Percentiles rank a stretch among this genome's conserved stretches.
Conservation (phyloP, 2,888 invertebrate genomes). For the Drosophila tripunctata region DNA sequence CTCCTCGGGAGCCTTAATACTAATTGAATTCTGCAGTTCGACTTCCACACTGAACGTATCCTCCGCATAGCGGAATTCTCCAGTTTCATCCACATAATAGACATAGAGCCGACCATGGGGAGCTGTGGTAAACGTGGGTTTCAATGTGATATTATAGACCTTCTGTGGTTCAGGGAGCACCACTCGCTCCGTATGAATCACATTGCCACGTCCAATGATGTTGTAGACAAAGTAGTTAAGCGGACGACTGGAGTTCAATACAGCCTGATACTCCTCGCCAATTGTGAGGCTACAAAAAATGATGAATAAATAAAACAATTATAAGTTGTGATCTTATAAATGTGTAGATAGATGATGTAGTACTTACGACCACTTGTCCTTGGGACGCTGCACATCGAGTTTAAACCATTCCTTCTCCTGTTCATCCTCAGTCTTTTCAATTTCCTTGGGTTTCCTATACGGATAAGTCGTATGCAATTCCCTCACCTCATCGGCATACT, state of each 20-base stretch:
- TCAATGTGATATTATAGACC: constrained; percentile 87
- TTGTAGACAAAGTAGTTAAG: constrained; percentile 90
- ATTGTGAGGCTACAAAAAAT: constrained; percentile 85
- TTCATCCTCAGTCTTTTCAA: constrained; percentile 42
- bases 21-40: constrained; percentile 87
- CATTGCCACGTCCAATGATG: constrained; percentile 93
- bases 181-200: constrained; percentile 90
- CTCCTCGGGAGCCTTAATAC: constrained; percentile 88
- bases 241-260: constrained; percentile 90
- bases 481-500: constrained; percentile 67
- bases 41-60: constrained; percentile 91
- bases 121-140: constrained; percentile 90
- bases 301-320: background rate
- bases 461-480: constrained; percentile 67
- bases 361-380: constrained; percentile 59
- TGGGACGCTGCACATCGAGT: constrained; percentile 45
- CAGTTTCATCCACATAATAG: constrained; percentile 90
- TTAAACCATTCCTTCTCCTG: constrained; percentile 70
- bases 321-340: too few relatives aligned
- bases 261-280: constrained; percentile 89
- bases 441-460: constrained; percentile 70
- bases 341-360: background rate
- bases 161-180: constrained; percentile 84
- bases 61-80: constrained; percentile 93
- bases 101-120: constrained; percentile 93